A percentile compares a stretch with the other conserved stretches of the same genome.
Evolutionary conservation across 2,888 invertebrate genomes (phyloP).

Genomic region (Lamellibrachia satsuma): DNA sequence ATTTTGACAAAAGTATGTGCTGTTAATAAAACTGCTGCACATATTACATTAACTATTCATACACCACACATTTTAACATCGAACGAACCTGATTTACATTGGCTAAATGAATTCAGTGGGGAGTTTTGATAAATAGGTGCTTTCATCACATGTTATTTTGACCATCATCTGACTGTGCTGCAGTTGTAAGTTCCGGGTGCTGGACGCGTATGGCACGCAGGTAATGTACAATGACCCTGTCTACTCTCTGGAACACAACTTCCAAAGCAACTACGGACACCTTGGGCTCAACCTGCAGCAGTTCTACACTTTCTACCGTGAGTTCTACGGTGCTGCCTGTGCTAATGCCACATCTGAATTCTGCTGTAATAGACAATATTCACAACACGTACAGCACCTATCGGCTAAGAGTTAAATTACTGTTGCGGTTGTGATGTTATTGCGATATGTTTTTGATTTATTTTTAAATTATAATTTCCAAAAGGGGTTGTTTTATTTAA

Average conservation of each 20-base stretch:
- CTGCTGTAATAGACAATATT: neutral
- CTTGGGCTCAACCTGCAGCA: constrained; percentile 39
- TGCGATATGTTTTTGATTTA: too few species aligned
- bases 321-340: neutral
- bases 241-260: constrained; percentile 29
- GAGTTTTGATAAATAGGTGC: neutral
- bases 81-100: too few species aligned
- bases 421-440: too few species aligned
- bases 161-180: neutral
- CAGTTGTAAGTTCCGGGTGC: constrained; percentile 38
- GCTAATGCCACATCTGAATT: too few species aligned
- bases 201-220: constrained; percentile 43
- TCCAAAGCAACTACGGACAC: constrained; percentile 23
- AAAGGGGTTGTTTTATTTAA: too few species aligned
- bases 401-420: too few species aligned
- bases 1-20: too few species aligned
- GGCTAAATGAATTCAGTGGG: neutral
- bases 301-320: constrained; percentile 43
- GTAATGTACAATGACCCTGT: constrained; percentile 37
- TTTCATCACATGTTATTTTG: neutral
- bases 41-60: too few species aligned
- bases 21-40: too few species aligned
- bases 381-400: too few species aligned
- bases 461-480: too few species aligned
- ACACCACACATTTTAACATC: too few species aligned